Evolutionary conservation across 2,888 invertebrate species (phyloP), one percentile per base, ranked within the genome.

Genomic region (Rhaphigaster nebulosa): DNA sequence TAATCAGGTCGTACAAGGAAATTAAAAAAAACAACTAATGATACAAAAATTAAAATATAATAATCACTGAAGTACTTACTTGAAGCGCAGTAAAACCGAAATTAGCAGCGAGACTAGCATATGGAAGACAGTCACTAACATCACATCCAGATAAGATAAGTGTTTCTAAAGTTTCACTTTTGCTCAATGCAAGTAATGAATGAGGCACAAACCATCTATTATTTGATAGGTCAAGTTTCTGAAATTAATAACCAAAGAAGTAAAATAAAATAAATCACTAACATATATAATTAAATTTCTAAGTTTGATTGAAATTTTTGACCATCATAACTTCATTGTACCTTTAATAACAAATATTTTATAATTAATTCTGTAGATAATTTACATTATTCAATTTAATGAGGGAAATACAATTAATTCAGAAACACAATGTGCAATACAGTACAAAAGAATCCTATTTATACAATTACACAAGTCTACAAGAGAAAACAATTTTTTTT

Each of bases 201-300:
- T 96, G 96, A 0, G 97, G 96, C 90, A 96, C 95, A 91, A 97
- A 95, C 97, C 97, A 97, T 13, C 95, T 94, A 93, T 97, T 97
- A 91, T 95, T 95, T 54, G 96, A 96, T 90, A 97, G 94, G 93
- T 96, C 95, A 88, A 97, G 93, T 87, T 95, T 95, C 96, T 96
- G 93, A 91, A 93, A 93, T 41, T 8, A 41, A 84, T 3, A 84
- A 84, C 13, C 10, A 45, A 8, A 15, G 4, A 29, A n/a, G n/a
- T n/a, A n/a, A n/a, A n/a, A n/a, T n/a, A n/a, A n/a, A n/a, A n/a
- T n/a, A n/a, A n/a, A n/a, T n/a, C n/a, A n/a, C n/a, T n/a, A n/a
- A n/a, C n/a, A n/a, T n/a, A n/a, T 29, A 29, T 5, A 18, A 65
- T 29, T 29, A 65, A 65, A 29, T 65, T 65, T 65, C 5, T 65